These are phyloP conservation scores for Pampus argenteus DNA, from an alignment of 2,797 vertebrate genomes.

Conservation along the genomic window DNA sequence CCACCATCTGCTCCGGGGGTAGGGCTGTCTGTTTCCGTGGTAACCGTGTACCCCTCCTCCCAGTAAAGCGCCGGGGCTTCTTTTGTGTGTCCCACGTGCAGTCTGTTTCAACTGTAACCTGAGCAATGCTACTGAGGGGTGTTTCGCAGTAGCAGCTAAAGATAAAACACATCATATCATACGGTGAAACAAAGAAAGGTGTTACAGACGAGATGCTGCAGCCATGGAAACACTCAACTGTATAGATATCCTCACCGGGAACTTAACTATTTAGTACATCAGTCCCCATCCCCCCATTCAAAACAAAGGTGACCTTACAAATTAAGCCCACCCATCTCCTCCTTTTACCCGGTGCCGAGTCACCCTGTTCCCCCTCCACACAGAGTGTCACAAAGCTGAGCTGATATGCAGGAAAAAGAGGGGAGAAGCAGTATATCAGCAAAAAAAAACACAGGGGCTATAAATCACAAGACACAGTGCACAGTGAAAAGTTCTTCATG, in stretches of 20 bases:
- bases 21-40: constrained; percentile 82
- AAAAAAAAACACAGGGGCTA: constrained; percentile 2
- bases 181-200: background rate
- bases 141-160: constrained; percentile 18
- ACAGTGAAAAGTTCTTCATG: background rate
- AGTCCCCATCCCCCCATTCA: constrained; percentile 47
- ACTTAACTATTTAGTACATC: constrained; percentile 11
- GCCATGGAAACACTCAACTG: background rate
- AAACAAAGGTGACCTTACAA: constrained; percentile 72
- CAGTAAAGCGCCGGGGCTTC: constrained; percentile 56
- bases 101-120: constrained; percentile 63
- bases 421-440: constrained; percentile 25
- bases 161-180: background rate
- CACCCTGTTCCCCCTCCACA: constrained; percentile 36
- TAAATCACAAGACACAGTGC: constrained; percentile 10
- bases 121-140: constrained; percentile 25
- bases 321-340: constrained; percentile 53
- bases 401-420: constrained; percentile 25
- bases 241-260: background rate
- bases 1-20: constrained; percentile 83
- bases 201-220: background rate
- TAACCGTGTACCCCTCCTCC: constrained; percentile 76
- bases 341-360: constrained; percentile 48
- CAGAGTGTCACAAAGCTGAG: constrained; percentile 3
- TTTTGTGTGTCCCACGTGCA: constrained; percentile 74